Conservation (phyloP, 2,888 invertebrate genomes). For the Ophonus ardosiacus region DNA sequence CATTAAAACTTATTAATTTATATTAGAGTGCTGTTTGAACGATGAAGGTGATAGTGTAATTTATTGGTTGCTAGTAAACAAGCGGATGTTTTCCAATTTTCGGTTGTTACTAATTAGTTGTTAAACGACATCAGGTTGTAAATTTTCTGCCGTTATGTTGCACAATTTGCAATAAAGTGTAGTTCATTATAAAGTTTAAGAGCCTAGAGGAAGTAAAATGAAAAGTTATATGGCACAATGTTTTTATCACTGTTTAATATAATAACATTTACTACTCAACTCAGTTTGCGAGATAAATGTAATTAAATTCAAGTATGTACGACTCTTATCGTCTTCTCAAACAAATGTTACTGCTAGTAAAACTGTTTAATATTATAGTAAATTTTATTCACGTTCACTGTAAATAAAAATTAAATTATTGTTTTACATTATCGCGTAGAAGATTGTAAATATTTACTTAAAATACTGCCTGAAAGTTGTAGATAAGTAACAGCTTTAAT, state of each 20-base stretch:
- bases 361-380: not conserved
- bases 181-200: slow-evolving; percentile 3
- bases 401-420: not conserved
- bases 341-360: not conserved
- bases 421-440: not conserved
- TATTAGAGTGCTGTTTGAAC: slow-evolving; percentile 37
- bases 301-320: not conserved
- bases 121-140: slow-evolving; percentile 9
- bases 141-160: slow-evolving; percentile 25
- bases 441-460: not conserved
- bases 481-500: not conserved
- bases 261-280: not conserved
- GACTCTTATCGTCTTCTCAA: not conserved
- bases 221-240: not conserved
- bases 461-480: not conserved
- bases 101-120: slow-evolving; percentile 39
- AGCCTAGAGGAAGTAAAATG: not conserved
- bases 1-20: slow-evolving; percentile 57
- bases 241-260: not conserved
- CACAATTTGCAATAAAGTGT: slow-evolving; percentile 17
- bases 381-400: not conserved
- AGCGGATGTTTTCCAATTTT: slow-evolving; percentile 24
- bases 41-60: slow-evolving; percentile 54
- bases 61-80: slow-evolving; percentile 20
- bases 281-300: not conserved